Base-by-base conservation (phyloP, 2,113 vertebrate species). In the Hypomesus transpacificus region DNA sequence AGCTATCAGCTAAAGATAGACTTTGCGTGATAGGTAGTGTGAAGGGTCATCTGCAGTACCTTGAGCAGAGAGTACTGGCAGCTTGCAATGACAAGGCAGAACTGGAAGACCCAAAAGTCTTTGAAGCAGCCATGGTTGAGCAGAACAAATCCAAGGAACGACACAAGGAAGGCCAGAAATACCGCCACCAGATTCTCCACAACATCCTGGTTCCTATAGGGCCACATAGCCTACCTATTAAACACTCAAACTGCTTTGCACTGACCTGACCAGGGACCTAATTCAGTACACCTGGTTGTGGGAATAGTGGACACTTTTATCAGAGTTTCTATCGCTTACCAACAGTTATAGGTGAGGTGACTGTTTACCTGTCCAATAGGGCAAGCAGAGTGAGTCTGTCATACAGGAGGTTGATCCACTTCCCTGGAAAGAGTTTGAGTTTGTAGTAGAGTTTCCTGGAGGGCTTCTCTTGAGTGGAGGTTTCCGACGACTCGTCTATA, bases 31-130 rank as follows among this genome's bases (percentile, higher is more conserved):
- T 26, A 26, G 24, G 24, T 9, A 46, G 39, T 46, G 39, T 2
- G 39, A 13, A 11, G 14, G 28, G 31, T 31, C 18, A 34, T 13
- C 7, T 39, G 11, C 3, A 16, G 11, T 93, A 97, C 97, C 95
- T 99, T 99, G 62, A 99, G 83, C 74, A 99, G 89, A 18, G 97
- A 99, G 84, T 98, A 99, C 82, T 99, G 97, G 86, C 97, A 99
- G 85, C 97, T 96, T 77, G 97, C 96, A 79, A 99, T 98, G 73
- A 99, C 92, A 0, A 98, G 89, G 83, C 97, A 99, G 89, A 99
- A 98, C 85, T 97, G 93, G 22, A 98, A 91, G 31, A 95, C 89
- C 94, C 96, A 96, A 75, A 97, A 90, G 69, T 99, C 97, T 87
- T 94, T 96, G 89, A 96, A 98, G 82, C 96, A 96, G 74, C 96